Evolutionary conservation across 2,888 invertebrate species (phyloP), one percentile per base, ranked within the genome.

Genomic region (Lasioglossum calceatum): DNA sequence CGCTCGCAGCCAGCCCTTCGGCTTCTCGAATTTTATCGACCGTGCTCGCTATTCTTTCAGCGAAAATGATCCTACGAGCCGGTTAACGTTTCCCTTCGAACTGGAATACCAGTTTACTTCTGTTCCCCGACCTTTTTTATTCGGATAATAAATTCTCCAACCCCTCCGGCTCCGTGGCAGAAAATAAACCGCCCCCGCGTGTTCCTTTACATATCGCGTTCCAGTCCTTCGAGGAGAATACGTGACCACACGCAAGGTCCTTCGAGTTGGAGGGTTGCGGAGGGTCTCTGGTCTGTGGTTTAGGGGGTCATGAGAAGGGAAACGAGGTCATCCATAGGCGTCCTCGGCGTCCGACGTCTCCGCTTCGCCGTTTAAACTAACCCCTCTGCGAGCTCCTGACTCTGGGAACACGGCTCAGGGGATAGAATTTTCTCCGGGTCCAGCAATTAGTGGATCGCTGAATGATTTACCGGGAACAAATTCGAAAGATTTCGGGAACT

Each of bases 261-360:
- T 79, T 64, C 79, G 81, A 77, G 82, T 82, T 47, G 73, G 58
- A 87, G 86, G 84, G 85, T 80, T 71, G 80, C 58, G 79, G 58
- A 82, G 84, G 80, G 84, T 32, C 27, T 70, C 32, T 32, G 77
- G 88, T 77, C 79, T 82, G 84, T 82, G 89, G 88, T 88, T 90
- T 91, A 85, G 89, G 90, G 92, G 93, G 93, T 93, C 93, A 92
- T 93, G 94, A 90, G 94, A 94, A 93, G 93, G 94, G 94, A 94
- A 94, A 94, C 91, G 92, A 88, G 94, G 94, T 94, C 94, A 93
- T 92, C 87, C 91, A 88, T 88, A 91, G 91, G 90, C 88, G 91
- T 85, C 71, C 78, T 36, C 36, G 36, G 3, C 36, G 36, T 36
- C 36, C 4, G 36, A 36, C 36, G 36, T 36, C 36, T 36, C 36